A percentile compares a stretch with the other conserved stretches of the same genome.
Conservation (phyloP, 2,888 invertebrate genomes). For the Drosophila barbarae region DNA sequence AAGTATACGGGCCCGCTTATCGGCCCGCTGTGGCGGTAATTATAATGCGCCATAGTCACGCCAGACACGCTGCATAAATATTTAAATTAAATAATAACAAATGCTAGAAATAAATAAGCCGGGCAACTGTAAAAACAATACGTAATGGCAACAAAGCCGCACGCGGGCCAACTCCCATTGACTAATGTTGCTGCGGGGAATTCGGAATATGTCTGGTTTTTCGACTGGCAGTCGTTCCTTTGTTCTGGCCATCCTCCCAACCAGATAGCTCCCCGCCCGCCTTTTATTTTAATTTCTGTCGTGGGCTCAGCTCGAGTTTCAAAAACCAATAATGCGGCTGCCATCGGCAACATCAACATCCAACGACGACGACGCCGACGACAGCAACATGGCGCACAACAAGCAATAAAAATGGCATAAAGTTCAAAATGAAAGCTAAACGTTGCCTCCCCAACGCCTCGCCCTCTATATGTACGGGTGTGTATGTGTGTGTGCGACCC, state of each 20-base stretch:
- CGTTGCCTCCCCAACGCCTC: constrained; percentile 35
- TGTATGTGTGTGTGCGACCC: not conserved
- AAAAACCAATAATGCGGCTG: constrained; percentile 68
- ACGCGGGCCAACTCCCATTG: constrained; percentile 46
- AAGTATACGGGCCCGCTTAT: constrained; percentile 38
- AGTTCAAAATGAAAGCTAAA: constrained; percentile 69
- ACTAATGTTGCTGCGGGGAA: constrained; percentile 45
- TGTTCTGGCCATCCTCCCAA: constrained; percentile 25
- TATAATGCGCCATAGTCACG: constrained; percentile 66
- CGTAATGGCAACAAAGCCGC: constrained; percentile 48
- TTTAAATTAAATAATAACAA: constrained; percentile 69
- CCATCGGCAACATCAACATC: constrained; percentile 37
- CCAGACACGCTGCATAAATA: constrained; percentile 70
- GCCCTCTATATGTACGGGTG: not conserved
- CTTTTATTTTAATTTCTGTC: constrained; percentile 62
- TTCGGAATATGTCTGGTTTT: constrained; percentile 27
- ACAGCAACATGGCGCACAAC: constrained; percentile 46
- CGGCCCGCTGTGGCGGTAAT: constrained; percentile 49
- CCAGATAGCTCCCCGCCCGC: constrained; percentile 19
- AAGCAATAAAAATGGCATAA: constrained; percentile 66
- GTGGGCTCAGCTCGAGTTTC: constrained; percentile 48
- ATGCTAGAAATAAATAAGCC: constrained; percentile 54
- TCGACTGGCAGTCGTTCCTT: constrained; percentile 8
- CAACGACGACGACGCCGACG: constrained; percentile 25
- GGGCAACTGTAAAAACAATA: constrained; percentile 68